phyloP scores from a whole-genome alignment of 2,888 invertebrate genomes.

The Eurytoma adleriae region DNA sequence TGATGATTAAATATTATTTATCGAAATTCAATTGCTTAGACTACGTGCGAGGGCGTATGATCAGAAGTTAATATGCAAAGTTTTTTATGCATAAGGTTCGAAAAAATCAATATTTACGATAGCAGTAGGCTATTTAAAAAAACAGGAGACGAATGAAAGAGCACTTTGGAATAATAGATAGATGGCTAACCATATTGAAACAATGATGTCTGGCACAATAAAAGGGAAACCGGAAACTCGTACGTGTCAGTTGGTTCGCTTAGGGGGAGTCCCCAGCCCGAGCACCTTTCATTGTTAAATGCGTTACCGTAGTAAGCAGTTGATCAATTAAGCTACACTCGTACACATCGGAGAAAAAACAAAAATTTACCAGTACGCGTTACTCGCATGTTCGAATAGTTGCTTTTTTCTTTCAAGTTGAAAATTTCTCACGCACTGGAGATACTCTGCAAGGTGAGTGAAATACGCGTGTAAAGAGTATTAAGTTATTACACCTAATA shows the following conservation, averaged over 20 bases:
- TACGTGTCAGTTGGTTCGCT: conserved; percentile 59
- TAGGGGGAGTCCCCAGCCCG: conserved; percentile 62
- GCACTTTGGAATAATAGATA: conserved; percentile 22
- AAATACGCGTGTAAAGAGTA: neutral
- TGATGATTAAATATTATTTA: no score
- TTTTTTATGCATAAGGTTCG: no score
- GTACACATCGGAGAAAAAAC: neutral
- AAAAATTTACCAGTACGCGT: neutral
- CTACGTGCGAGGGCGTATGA: no score
- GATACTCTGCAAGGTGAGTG: neutral
- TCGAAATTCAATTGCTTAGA: no score
- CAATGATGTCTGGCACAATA: conserved; percentile 62
- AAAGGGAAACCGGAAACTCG: conserved; percentile 62
- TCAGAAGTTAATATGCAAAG: no score
- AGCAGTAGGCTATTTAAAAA: no score
- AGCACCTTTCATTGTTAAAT: conserved; percentile 71
- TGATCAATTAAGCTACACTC: conserved; percentile 3
- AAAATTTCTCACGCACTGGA: neutral
- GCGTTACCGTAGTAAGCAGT: conserved; percentile 65
- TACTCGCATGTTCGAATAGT: neutral
- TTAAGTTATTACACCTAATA: neutral
- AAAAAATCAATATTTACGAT: no score
- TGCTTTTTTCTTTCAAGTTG: neutral
- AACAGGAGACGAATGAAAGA: neutral
- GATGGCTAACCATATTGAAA: conserved; percentile 68